Percentiles rank a stretch among this genome's conserved stretches.
Conservation (phyloP, 2,888 invertebrate species). For the Caenorhabditis wallacei region DNA sequence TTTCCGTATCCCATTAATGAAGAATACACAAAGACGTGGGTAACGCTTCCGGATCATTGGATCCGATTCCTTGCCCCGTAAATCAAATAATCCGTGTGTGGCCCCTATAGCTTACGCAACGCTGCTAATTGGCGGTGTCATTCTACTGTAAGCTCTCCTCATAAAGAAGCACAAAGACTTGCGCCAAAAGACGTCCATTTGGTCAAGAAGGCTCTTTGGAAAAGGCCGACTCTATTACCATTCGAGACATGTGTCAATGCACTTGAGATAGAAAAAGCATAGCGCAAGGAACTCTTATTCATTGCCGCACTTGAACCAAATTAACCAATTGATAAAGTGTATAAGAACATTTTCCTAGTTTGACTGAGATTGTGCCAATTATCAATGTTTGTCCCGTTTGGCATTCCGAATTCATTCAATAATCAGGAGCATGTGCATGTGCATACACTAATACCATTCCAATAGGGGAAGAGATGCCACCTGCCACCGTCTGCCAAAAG, state of each 20-base stretch:
- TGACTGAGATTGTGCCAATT: constrained; percentile 57
- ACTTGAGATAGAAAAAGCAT: constrained; percentile 42
- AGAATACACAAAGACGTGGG: constrained; percentile 46
- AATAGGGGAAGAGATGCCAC: constrained; percentile 56
- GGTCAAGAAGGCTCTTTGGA: constrained; percentile 50
- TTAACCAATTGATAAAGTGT: constrained; percentile 31
- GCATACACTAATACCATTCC: constrained; percentile 61
- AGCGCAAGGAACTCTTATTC: constrained; percentile 8
- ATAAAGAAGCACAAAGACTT: constrained; percentile 58
- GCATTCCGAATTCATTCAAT: constrained; percentile 38
- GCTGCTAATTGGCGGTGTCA: constrained; percentile 61
- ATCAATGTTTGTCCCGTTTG: constrained; percentile 49
- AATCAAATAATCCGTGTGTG: constrained; percentile 49
- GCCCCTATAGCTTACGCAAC: constrained; percentile 50
- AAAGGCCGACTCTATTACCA: constrained; percentile 57
- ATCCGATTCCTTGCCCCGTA: constrained; percentile 45
- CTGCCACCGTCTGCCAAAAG: constrained; percentile 65
- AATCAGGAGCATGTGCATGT: constrained; percentile 50
- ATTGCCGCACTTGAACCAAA: neutral
- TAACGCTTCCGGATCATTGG: constrained; percentile 61
- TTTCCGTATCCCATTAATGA: constrained; percentile 61
- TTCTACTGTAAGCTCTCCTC: constrained; percentile 56
- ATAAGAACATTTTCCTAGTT: neutral
- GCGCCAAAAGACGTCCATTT: constrained; percentile 61
- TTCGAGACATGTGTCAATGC: constrained; percentile 56